Evolutionary conservation across 1,140 invertebrate genomes (phyloP), one percentile per base, ranked within the genome.

Genomic region (Sitobion miscanthi): DNA sequence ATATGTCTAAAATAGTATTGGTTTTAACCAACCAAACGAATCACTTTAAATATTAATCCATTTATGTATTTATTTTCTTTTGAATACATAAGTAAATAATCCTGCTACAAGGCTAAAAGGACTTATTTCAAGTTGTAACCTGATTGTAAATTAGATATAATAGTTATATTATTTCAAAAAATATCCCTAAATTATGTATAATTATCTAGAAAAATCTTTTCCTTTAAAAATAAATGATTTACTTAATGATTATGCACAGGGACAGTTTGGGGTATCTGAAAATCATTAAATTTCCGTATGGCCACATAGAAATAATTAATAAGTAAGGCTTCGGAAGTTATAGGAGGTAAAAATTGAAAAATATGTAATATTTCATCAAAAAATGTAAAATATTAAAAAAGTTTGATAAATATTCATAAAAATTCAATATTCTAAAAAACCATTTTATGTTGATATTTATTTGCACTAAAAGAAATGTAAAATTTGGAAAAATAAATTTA

Each of bases 41-140:
- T 87, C 85, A 87, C 25, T 49, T 87, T 87, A 49, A 87, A 87
- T 87, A n/a, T 87, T 87, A 87, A 86, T 86, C 23, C 42, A 86
- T 86, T 86, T 86, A 47, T 45, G 85, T 47, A 47, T 86, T 85
- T 86, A 30, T 30, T 30, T 47, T 86, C 25, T 47, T 86, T 47
- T 47, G 47, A 47, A 86, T 7, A 25, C 11, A 42, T 82, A 7
- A 82, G n/a, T 35, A 38, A 83, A 83, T 83, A 83, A 83, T 83
- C n/a, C 38, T 83, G 23, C 38, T 83, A 38, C 8, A 83, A 83
- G 17, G 82, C 35, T 21, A 83, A 83, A 38, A 38, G 7, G 7
- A 83, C 20, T 83, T 83, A 83, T 69, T 69, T 4, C 1, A 69
- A 69, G 30, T 69, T 62, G 8, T 69, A 30, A 30, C 62, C 62